Base-by-base conservation (phyloP, 1,140 invertebrate genomes). In the Oscheius sp. region DNA sequence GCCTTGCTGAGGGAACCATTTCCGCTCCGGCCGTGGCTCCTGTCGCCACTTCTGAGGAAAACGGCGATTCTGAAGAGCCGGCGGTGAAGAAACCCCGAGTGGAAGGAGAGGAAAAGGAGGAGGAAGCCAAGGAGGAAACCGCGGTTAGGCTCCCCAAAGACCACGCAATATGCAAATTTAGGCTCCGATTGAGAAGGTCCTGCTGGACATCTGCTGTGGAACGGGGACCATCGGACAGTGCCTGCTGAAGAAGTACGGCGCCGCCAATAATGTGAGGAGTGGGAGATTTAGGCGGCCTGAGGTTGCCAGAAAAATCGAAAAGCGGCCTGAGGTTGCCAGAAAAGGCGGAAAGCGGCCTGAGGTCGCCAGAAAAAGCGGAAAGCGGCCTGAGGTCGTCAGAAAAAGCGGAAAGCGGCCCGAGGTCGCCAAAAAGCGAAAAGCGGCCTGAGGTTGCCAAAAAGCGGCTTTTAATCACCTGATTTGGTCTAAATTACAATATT, bases 221-320 rank as follows among this genome's bases (percentile, higher is more conserved):
- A 97, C 94, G 4, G 96, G 96, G 18, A 95, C 94, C 2, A 97
- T 99, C 82, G 95, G 95, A 0, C 85, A 97, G 1, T 91, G 90
- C 79, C 90, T 97, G 83, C 91, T 95, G 2, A 87, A 88, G 77
- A 79, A 78, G 72, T 80, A n/a, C 89, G 92, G 88, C 28, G 7
- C 20, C 35, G 13, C 26, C 64, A 66, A 75, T 36, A 38, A 13
- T 13, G 34, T 71, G 31, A 74, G 69, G 23, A 45, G 18, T 15
- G 42, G 18, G 42, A 18, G 23, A 15, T 45, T 45, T 45, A n/a
- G n/a, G n/a, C n/a, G n/a, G n/a, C n/a, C n/a, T n/a, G n/a, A n/a
- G n/a, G n/a, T n/a, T n/a, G n/a, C n/a, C n/a, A n/a, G n/a, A n/a
- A n/a, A n/a, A n/a, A n/a, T n/a, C n/a, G n/a, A n/a, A n/a, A n/a